Evolutionary conservation across 2,113 vertebrate genomes (phyloP), one percentile per base, ranked within the genome.

Genomic region (Eclectus roratus): DNA sequence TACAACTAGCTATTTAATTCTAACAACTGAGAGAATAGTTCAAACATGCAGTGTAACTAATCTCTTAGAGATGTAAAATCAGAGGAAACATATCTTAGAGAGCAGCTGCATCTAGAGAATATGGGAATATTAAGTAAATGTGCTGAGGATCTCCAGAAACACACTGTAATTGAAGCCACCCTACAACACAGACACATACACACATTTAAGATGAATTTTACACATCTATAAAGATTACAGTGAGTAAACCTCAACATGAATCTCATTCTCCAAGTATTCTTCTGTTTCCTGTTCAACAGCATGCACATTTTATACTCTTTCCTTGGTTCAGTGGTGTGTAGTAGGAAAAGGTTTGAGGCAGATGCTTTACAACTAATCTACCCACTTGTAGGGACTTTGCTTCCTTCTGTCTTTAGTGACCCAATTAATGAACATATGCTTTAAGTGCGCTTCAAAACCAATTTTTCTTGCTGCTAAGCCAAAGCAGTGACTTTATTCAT

Each of bases 1-100:
- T 80, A 96, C 88, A 93, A 83, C 85, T 35, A 74, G 29, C 76
- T 81, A 80, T 92, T 95, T 93, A 88, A 96, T 93, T 88, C 77
- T 86, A 79, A 91, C 83, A 92, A 86, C 52, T 86, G 72, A 78
- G 64, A 92, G 91, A 86, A 86, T 46, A 95, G 90, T 71, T 95
- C 72, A 88, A 29, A 91, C 44, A 50, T 37, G 44, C 47, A 65
- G 28, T 52, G 37, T 60, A 91, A 69, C 88, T 93, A 60, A 94
- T 94, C 65, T 80, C n/a, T 94, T 50, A 47, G 69, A 96, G 90
- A 88, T 61, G 49, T 71, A 86, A 93, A 95, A 88, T 80, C 55
- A 83, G 84, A 93, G 31, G 64, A 90, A 90, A 88, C n/a, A 7
- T 77, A 46, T 64, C 46, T 85, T 28, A 29, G 72, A 82, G 35